Base-by-base conservation (phyloP, 1,140 invertebrate species). In the Ostrea denselamellosa region DNA sequence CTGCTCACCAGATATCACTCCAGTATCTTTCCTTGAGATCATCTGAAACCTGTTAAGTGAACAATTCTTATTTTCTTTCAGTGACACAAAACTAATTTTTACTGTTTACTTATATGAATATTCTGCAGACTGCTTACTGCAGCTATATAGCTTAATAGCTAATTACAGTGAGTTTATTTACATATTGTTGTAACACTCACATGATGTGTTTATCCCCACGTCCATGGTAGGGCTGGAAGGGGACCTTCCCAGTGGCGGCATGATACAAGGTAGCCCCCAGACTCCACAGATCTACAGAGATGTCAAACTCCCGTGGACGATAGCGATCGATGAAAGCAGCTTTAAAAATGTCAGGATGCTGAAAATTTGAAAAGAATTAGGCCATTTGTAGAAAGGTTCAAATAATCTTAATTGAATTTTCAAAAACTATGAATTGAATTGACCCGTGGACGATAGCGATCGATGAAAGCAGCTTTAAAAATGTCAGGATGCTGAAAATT, bases 221-320 rank as follows among this genome's bases (percentile, higher is more conserved):
- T 0, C 98, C 98, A 2, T 98, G 98, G 95, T 97, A 98, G 0
- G 98, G 98, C 81, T 95, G 96, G 93, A 99, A 99, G 8, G 98
- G 98, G 83, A 99, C 95, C 94, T 98, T 97, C 0, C 98, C 98
- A 1, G 98, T 99, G 0, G 98, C 98, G 7, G 99, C 98, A 95
- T 99, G 98, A 93, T 98, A 99, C 0, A 99, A 93, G 0, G 98
- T 99, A 0, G 99, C 98, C 62, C 98, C 98, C 91, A 99, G 98
- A 8, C 98, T 99, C 98, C 98, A 99, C 10, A 99, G 95, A 95
- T 99, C 98, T 44, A 96, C 98, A 65, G 98, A 98, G 0, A 98
- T 98, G 17, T 97, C 97, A 95, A 99, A 99, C 22, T 91, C 77
- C 22, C 98, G 98, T 0, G 97, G 97, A 25, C 97, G 97, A 94